These are phyloP conservation scores for Pelvicachromis taeniatus DNA, from an alignment of 2,113 vertebrate genomes.

Conservation along the genomic window DNA sequence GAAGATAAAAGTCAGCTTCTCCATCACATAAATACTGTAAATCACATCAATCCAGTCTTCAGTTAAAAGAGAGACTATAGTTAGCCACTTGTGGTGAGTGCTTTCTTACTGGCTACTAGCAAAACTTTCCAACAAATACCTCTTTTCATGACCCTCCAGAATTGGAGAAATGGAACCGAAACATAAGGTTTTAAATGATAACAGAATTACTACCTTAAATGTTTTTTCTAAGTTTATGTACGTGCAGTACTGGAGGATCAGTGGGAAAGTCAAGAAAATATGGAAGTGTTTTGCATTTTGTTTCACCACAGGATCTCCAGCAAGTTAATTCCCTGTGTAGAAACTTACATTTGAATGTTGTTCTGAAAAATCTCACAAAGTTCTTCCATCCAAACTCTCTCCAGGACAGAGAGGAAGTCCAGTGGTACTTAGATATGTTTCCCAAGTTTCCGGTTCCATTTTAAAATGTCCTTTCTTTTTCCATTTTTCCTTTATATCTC, in stretches of 20 bases:
- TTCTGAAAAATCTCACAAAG: too few species aligned
- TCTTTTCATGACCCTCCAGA: neutral
- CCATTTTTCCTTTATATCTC: neutral
- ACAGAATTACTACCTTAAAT: neutral
- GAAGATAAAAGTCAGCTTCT: too few species aligned
- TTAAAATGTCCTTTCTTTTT: neutral
- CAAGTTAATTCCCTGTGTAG: neutral
- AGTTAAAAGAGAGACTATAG: neutral
- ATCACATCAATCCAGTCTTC: too few species aligned
- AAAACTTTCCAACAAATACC: neutral
- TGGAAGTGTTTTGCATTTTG: neutral
- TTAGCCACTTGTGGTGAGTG: neutral
- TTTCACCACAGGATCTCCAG: neutral
- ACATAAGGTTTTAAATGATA: neutral
- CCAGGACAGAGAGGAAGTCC: neutral
- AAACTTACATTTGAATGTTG: neutral
- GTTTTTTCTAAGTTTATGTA: neutral
- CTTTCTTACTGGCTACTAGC: neutral
- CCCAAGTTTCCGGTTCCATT: neutral
- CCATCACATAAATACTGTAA: too few species aligned
- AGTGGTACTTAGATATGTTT: neutral
- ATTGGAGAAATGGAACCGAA: neutral
- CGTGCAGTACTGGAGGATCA: neutral
- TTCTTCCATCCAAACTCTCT: neutral
- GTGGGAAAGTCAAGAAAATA: neutral